Evolutionary conservation across 2,113 vertebrate genomes (phyloP).

Genomic region (Lasiurus borealis): DNA sequence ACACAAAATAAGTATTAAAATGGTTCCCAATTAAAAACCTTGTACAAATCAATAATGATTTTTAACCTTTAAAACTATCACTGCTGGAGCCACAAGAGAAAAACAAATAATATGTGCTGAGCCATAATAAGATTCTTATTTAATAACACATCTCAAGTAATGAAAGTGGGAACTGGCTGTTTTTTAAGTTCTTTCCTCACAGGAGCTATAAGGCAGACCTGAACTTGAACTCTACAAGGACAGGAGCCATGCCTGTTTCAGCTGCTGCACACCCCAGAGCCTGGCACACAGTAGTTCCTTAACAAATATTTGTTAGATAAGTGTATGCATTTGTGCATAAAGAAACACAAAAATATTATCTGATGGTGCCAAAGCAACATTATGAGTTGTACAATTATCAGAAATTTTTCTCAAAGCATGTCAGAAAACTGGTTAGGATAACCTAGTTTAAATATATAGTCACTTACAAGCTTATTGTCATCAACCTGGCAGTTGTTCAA

Average conservation of each 20-base stretch:
- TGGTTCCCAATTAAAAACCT: background rate
- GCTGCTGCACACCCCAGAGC: background rate
- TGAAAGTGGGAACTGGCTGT: background rate
- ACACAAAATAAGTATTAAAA: background rate
- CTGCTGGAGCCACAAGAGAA: slow-evolving; percentile 1
- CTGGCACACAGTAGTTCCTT: background rate
- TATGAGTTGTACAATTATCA: background rate
- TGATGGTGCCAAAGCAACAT: background rate
- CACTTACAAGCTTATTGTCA: background rate
- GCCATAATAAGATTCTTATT: slow-evolving; percentile 2
- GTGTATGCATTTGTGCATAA: background rate
- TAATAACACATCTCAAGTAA: background rate
- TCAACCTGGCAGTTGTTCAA: background rate
- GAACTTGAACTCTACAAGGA: background rate
- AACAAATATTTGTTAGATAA: background rate
- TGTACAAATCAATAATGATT: background rate
- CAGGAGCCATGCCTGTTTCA: background rate
- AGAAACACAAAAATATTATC: background rate
- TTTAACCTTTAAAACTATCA: slow-evolving; percentile 46
- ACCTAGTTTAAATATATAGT: background rate
- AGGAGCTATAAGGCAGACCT: background rate
- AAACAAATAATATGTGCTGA: background rate
- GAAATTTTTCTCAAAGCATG: background rate
- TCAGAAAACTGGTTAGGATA: slow-evolving; percentile 34
- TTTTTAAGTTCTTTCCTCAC: background rate